Conservation (phyloP, 2,888 invertebrate genomes). For the Chrysina gloriosa region DNA sequence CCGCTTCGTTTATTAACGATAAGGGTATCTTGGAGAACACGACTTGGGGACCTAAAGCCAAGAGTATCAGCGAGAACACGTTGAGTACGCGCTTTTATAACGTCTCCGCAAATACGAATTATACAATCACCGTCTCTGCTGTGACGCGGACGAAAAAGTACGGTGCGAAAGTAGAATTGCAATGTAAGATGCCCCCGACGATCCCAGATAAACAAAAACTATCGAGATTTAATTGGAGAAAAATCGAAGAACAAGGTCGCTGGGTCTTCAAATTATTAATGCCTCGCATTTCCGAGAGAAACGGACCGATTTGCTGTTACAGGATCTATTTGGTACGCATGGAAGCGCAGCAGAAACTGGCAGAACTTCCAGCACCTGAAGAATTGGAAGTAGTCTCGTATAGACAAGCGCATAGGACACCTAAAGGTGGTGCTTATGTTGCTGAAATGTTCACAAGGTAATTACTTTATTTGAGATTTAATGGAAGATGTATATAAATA, state of each 20-base stretch:
- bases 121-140: constrained; percentile 81
- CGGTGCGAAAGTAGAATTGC: constrained; percentile 73
- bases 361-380: constrained; percentile 76
- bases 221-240: constrained; percentile 72
- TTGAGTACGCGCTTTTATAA: constrained; percentile 73
- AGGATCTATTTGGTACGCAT: constrained; percentile 83
- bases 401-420: constrained; percentile 76
- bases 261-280: constrained; percentile 81
- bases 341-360: constrained; percentile 71
- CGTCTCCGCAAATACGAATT: constrained; percentile 85
- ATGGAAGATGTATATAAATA: constrained; percentile 16
- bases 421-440: constrained; percentile 82
- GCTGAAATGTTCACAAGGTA: constrained; percentile 86
- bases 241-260: constrained; percentile 73
- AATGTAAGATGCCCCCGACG: constrained; percentile 79
- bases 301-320: constrained; percentile 90
- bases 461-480: constrained; percentile 47
- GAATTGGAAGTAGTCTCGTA: constrained; percentile 79
- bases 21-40: constrained; percentile 66
- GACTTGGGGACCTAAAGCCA: constrained; percentile 71
- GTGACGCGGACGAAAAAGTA: constrained; percentile 81
- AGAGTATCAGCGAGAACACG: constrained; percentile 68
- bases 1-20: constrained; percentile 69
- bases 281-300: constrained; percentile 83
- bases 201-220: constrained; percentile 75